Evolutionary conservation across 2,113 vertebrate species (phyloP), one percentile per base, ranked within the genome.

Genomic region (Syngnathus scovelli): DNA sequence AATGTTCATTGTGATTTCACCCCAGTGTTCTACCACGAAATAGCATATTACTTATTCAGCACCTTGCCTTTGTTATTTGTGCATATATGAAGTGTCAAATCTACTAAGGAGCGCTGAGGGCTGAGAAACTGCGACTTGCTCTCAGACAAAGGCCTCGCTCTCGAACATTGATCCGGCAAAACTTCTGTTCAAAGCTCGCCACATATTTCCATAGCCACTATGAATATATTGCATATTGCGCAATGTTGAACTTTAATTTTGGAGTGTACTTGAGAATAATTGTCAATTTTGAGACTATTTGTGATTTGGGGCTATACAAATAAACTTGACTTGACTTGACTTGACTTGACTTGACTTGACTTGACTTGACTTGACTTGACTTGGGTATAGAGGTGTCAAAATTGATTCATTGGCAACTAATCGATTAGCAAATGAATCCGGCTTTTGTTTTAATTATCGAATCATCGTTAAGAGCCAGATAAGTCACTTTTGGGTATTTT

Each of bases 31-130:
- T 83, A 83, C 78, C 81, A 89, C 85, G 86, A 90, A 87, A 85
- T 79, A 85, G 82, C 77, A 74, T 79, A 91, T 91, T 85, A 91
- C 89, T 90, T 89, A 90, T 91, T 90, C 89, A 92, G 76, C 68
- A 74, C 58, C 72, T 86, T 83, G 76, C 80, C 72, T 86, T 89
- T 89, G 88, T 88, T 78, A 82, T 82, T 80, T 85, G 84, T 92
- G 87, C 86, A 91, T 90, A 89, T 85, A 89, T 87, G 84, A 89
- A 89, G 76, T 87, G 75, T 76, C 78, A 85, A 83, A 81, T 80
- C 80, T 81, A 82, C 83, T 66, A 70, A 78, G 75, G 78, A 85
- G 73, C 63, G 46, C 60, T 76, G 77, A 76, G 77, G 83, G 73
- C 81, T 84, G 83, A 82, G 78, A 85, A 76, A 73, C 70, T 80